These are phyloP conservation scores for Trematomus bernacchii DNA, from an alignment of 2,797 vertebrate species.

Conservation along the genomic window DNA sequence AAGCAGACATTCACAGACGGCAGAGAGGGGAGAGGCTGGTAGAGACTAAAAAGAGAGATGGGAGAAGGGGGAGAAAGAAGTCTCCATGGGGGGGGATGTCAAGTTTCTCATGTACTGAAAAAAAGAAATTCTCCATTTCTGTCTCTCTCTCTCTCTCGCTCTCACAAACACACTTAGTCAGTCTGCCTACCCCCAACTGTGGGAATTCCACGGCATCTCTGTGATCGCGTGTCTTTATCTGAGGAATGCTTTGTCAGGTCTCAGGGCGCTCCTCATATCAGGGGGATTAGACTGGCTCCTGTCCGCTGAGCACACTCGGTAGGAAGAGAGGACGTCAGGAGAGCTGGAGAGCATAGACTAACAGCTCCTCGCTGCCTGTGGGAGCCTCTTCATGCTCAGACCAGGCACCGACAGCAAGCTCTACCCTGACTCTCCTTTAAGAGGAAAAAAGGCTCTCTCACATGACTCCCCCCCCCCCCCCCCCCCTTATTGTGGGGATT, in stretches of 20 bases:
- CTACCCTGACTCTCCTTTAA: conserved; percentile 69
- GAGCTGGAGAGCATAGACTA: conserved; percentile 94
- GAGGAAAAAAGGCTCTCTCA: conserved; percentile 83
- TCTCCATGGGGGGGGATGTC: conserved; percentile 75
- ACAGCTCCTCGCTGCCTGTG: conserved; percentile 87
- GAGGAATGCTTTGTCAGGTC: conserved; percentile 99
- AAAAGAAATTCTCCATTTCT: conserved; percentile 69
- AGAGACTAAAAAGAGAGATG: conserved; percentile 43
- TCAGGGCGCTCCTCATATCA: conserved; percentile 98
- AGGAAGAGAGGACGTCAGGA: conserved; percentile 71
- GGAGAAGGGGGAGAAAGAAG: conserved; percentile 39
- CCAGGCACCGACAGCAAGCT: conserved; percentile 65
- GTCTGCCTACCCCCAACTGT: conserved; percentile 77
- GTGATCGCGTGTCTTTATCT: conserved; percentile 97
- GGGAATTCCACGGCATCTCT: conserved; percentile 93
- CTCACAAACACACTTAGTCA: conserved; percentile 49
- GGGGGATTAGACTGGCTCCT: conserved; percentile 95
- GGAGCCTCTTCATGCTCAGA: conserved; percentile 57
- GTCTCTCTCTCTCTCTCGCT: conserved; percentile 39
- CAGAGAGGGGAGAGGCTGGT: conserved; percentile 16
- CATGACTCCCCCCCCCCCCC: conserved; percentile 46
- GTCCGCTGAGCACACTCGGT: conserved; percentile 77
- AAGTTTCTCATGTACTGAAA: conserved; percentile 82
- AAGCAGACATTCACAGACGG: conserved; percentile 66
- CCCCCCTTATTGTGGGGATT: background rate